Conservation (phyloP, 2,113 vertebrate genomes). For the Bettongia penicillata region DNA sequence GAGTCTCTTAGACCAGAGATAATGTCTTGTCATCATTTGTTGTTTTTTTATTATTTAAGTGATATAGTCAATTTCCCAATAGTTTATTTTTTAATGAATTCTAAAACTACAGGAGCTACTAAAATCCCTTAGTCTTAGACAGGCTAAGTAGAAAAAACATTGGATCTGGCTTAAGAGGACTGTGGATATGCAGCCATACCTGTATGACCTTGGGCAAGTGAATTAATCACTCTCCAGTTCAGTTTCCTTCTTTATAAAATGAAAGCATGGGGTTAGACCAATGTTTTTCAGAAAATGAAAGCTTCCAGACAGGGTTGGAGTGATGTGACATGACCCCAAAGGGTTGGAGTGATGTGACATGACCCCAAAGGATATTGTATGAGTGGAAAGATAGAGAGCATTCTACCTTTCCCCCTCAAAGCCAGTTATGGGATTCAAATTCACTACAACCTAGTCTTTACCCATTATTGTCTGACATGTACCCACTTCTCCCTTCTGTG, state of each 20-base stretch:
- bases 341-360: neutral
- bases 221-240: neutral
- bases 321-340: neutral
- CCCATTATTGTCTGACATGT: neutral
- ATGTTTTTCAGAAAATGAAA: neutral
- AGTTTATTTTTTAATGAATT: slow-evolving; percentile 78
- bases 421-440: neutral
- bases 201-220: neutral
- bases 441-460: neutral
- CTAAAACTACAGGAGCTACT: slow-evolving; percentile 18
- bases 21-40: slow-evolving; percentile 37
- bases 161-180: neutral
- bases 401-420: neutral
- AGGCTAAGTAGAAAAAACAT: neutral
- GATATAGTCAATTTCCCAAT: slow-evolving; percentile 76
- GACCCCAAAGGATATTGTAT: neutral
- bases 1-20: neutral
- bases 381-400: neutral
- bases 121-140: slow-evolving; percentile 63
- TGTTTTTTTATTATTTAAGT: slow-evolving; percentile 68
- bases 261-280: neutral
- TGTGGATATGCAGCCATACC: neutral
- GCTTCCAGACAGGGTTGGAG: neutral
- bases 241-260: neutral
- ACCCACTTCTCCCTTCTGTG: neutral